Base-by-base conservation (phyloP, 2,113 vertebrate genomes). In the Nyctereutes procyonoides region DNA sequence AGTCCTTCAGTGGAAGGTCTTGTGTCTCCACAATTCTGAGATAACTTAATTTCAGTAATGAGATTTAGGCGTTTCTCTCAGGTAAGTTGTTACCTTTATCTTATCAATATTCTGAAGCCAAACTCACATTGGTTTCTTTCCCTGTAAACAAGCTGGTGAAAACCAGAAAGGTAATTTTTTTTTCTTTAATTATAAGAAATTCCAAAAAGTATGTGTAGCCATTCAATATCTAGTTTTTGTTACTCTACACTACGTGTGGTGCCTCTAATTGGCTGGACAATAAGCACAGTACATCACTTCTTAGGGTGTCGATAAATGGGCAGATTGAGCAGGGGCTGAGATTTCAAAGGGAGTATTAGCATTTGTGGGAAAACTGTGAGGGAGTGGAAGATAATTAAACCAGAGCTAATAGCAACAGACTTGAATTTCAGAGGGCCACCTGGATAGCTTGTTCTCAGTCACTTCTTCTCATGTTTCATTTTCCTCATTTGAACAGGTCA, bases 331-430 rank as follows among this genome's bases (percentile, higher is more conserved):
- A 32, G 55, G 79, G 35, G 51, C 62, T 96, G 19, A 51, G n/a
- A 87, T 88, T 96, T 93, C 92, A 88, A 24, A 24, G 48, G 74
- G 38, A 82, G 48, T 71, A 43, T 79, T 94, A 82, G 60, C 84
- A 93, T 94, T 90, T 94, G 71, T 82, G 91, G 82, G 85, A 38
- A 93, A 94, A 58, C 94, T 69, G 71, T 91, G 43, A 83, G 84
- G 94, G 38, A 97, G 15, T 28, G 62, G n/a, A 85, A 96, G 89
- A 80, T 93, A 56, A 97, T 95, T 90, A 97, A 96, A 88, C 8
- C 51, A 20, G 43, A 96, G 69, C 28, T 96, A 69, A 93, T 8
- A 97, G 24, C 60, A 95, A 90, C 88, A 94, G 1, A 19, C 77
- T 97, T 85, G 67, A 62, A 92, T 95, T 98, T 97, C 88, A 95